Evolutionary conservation across 2,113 vertebrate species (phyloP).

Genomic region (Ailurus styani): DNA sequence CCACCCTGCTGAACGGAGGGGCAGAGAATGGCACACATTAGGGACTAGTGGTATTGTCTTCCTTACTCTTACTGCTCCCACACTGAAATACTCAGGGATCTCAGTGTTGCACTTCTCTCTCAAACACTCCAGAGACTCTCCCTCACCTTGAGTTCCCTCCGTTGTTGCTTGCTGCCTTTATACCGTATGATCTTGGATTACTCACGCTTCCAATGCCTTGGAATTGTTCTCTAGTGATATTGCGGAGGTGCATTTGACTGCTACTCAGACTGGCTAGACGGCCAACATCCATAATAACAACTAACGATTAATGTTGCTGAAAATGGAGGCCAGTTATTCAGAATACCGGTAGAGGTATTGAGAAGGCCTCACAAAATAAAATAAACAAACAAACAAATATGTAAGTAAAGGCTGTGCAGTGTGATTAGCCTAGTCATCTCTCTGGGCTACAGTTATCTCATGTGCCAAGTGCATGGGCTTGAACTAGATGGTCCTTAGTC

Average conservation of each 20-base stretch:
- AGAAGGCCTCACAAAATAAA: neutral
- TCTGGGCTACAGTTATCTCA: neutral
- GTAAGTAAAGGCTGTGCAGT: neutral
- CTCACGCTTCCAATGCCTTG: neutral
- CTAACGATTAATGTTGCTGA: neutral
- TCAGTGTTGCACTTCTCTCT: neutral
- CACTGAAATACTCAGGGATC: neutral
- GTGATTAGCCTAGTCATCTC: neutral
- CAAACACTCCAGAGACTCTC: neutral
- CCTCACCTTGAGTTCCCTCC: neutral
- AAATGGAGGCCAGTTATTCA: neutral
- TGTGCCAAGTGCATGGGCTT: neutral
- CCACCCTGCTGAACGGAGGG: neutral
- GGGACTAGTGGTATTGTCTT: neutral
- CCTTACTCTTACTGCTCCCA: neutral
- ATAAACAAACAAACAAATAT: neutral
- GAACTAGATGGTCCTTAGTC: neutral
- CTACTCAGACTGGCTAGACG: neutral
- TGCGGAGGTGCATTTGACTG: neutral
- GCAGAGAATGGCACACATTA: neutral
- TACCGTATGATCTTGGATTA: neutral
- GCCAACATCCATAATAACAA: neutral
- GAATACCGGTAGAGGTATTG: neutral
- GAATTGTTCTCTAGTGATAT: neutral
- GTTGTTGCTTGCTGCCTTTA: neutral